Conservation (phyloP, 2,113 vertebrate genomes). For the Leptobrachium leishanense region DNA sequence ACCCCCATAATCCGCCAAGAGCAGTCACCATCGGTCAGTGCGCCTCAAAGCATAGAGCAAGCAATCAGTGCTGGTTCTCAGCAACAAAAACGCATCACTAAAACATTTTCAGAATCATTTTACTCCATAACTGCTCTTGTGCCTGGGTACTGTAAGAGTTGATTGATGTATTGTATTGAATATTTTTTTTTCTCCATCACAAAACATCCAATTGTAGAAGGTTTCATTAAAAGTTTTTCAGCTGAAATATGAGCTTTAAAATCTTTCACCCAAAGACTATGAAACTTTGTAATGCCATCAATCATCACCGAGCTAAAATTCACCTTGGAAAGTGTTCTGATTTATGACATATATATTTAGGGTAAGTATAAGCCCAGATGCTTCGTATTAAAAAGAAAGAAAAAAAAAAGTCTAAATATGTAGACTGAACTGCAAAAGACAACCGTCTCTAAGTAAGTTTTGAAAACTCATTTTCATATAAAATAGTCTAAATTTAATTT, state of each 20-base stretch:
- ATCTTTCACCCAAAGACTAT: constrained; percentile 1
- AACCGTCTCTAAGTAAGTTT: not conserved
- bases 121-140: not conserved
- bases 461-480: constrained; percentile 15
- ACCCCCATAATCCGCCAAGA: too few species aligned
- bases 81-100: not conserved
- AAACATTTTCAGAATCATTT: not conserved
- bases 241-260: constrained; percentile 14
- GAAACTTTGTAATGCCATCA: constrained; percentile 17
- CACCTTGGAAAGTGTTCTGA: constrained; percentile 18
- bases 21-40: too few species aligned
- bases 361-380: not conserved
- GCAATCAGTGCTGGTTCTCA: not conserved
- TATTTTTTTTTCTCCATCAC: not conserved
- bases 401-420: not conserved
- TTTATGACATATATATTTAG: constrained; percentile 13
- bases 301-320: constrained; percentile 13
- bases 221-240: constrained; percentile 25
- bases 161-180: not conserved
- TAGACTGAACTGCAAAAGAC: not conserved
- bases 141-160: not conserved
- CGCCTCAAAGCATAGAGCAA: not conserved
- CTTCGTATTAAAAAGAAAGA: constrained; percentile 10
- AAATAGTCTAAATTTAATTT: not conserved
- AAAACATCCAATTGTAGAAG: not conserved